A percentile compares a stretch with the other conserved stretches of the same genome.
Conservation (phyloP, 2,113 vertebrate genomes). For the Hippoglossus stenolepis region DNA sequence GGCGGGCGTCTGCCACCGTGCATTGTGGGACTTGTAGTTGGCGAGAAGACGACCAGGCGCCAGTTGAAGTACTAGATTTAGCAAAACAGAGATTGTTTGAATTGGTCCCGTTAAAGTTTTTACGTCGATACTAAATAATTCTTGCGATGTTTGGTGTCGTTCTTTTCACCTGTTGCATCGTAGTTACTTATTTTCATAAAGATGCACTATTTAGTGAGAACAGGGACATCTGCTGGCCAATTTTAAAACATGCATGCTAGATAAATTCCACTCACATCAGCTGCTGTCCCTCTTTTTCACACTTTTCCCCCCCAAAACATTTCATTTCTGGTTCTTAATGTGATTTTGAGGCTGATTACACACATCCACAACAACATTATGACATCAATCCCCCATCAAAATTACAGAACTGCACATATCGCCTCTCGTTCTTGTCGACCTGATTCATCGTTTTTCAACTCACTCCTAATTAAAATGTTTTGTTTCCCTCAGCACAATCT, state of each 20-base stretch:
- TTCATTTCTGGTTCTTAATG: background rate
- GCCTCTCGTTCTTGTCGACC: background rate
- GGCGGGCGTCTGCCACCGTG: background rate
- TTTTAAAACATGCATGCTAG: background rate
- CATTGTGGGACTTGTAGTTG: slow-evolving; percentile 60
- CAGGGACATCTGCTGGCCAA: slow-evolving; percentile 12
- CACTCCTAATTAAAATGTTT: background rate
- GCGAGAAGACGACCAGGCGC: background rate
- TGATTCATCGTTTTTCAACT: background rate
- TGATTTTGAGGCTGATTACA: background rate
- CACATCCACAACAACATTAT: background rate
- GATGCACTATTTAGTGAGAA: background rate
- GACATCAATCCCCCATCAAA: background rate
- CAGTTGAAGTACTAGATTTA: background rate
- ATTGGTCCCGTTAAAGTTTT: background rate
- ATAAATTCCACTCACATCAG: too few relatives aligned
- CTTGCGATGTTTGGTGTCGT: background rate
- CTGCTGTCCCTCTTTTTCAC: background rate
- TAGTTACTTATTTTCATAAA: background rate
- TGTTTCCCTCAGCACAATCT: background rate
- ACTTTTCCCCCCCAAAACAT: background rate
- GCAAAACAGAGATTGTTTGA: background rate
- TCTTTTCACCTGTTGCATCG: background rate
- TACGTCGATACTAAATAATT: background rate
- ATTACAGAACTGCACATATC: background rate